These are phyloP conservation scores for Anthophora plumipes DNA, from an alignment of 2,888 invertebrate genomes.

Conservation along the genomic window DNA sequence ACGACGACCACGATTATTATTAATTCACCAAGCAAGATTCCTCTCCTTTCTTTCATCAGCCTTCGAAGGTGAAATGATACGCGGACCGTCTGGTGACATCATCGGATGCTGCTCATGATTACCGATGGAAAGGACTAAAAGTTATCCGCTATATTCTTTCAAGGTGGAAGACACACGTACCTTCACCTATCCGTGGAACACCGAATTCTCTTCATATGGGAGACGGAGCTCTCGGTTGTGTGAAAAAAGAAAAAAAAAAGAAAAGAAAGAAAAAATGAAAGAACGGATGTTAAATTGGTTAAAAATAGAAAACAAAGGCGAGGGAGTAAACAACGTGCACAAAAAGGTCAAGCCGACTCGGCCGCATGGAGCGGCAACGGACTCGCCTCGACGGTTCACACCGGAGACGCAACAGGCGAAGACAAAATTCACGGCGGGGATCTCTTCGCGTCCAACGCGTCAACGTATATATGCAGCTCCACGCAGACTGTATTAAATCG, in stretches of 20 bases:
- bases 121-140: background rate
- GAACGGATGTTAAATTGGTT: background rate
- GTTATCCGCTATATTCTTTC: background rate
- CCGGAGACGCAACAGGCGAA: background rate
- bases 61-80: background rate
- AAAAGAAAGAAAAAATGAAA: background rate
- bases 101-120: background rate
- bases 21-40: background rate
- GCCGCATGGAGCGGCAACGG: background rate
- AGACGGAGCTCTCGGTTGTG: background rate
- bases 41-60: background rate
- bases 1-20: background rate
- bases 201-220: slow-evolving; percentile 6
- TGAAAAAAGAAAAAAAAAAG: background rate
- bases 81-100: background rate
- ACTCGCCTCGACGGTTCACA: background rate
- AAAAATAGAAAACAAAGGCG: background rate
- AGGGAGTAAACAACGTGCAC: too few species aligned
- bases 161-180: background rate
- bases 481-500: slow-evolving; percentile 45
- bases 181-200: background rate
- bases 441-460: background rate
- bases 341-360: slow-evolving; percentile 15
- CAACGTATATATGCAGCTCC: slow-evolving; percentile 6
- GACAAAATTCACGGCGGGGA: background rate